These are phyloP conservation scores for Drosophila bunnanda DNA, from an alignment of 2,888 invertebrate genomes.

Conservation along the genomic window DNA sequence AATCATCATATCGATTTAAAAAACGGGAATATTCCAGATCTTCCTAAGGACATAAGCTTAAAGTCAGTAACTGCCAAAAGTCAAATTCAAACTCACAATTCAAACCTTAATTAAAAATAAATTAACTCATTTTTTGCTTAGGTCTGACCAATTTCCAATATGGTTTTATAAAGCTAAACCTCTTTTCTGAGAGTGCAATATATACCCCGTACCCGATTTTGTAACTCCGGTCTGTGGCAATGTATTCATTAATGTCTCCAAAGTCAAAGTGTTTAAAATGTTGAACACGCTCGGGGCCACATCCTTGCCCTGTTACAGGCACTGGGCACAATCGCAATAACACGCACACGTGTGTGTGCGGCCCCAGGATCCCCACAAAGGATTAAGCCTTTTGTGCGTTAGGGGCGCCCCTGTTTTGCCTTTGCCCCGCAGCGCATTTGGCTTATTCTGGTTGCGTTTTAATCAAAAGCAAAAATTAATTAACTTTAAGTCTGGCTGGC, in stretches of 20 bases:
- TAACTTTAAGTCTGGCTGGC: conserved; percentile 56
- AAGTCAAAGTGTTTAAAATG: conserved; percentile 74
- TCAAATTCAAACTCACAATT: too few relatives aligned
- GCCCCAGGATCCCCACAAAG: conserved; percentile 23
- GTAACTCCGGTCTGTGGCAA: conserved; percentile 32
- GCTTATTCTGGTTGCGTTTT: conserved; percentile 51
- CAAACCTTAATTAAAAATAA: too few relatives aligned
- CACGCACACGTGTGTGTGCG: conserved; percentile 25
- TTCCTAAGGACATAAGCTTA: background rate
- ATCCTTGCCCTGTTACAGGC: conserved; percentile 28
- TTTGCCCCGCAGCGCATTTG: conserved; percentile 13
- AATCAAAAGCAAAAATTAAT: conserved; percentile 69
- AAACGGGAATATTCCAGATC: background rate
- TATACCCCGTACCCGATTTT: background rate
- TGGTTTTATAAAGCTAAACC: too few relatives aligned
- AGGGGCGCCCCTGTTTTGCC: conserved; percentile 10
- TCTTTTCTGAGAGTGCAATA: background rate
- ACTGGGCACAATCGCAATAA: conserved; percentile 7
- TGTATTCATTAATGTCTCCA: conserved; percentile 73
- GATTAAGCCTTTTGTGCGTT: conserved; percentile 43
- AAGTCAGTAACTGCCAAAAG: too few relatives aligned
- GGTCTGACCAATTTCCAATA: too few relatives aligned
- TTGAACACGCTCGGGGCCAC: conserved; percentile 60
- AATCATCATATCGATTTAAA: too few relatives aligned
- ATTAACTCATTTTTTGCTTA: too few relatives aligned